Evolutionary conservation across 2,797 vertebrate species (phyloP), one percentile per base, ranked within the genome.

Genomic region (Mionectes olivaceus): DNA sequence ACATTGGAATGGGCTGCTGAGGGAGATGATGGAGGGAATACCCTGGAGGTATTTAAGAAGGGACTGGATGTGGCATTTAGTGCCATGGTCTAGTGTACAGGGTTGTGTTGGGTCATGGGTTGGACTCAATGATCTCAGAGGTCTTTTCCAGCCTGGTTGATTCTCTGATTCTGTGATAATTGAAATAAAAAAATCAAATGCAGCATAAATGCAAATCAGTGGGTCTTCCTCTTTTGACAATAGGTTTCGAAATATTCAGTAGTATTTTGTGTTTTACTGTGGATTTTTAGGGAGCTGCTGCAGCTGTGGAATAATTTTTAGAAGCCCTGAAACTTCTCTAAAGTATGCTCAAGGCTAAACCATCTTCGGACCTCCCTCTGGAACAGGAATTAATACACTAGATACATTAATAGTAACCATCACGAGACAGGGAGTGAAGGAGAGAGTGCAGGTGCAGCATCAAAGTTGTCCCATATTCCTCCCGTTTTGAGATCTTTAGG

Each of bases 201-300:
- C 2, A 59, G 2, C 10, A 37, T 25, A 44, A 70, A 64, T 37
- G n/a, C 22, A 16, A 74, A 70, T 63, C 9, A 57, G 12, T 14
- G 3, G 5, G 1, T 1, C 5, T 55, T 14, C 27, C 16, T 47
- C 8, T 65, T 85, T 56, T 47, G 14, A 19, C 1, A 3, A 25
- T 4, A n/a, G 5, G 57, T 83, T 85, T 59, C 77, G 30, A 52
- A 93, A 53, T 10, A 65, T 47, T 59, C 23, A 59, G 24, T 6
- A 3, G 33, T 25, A 0, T 61, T 82, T 77, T 75, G 4, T 64
- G 19, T 30, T 76, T 77, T 67, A 11, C 14, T 63, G 37, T 53
- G 33, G 50, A 39, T 5, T 78, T 82, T 37, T 19, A 43, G 47
- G 16, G 12, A 74, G 11, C 4, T 76, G 10, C 19, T 80, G 23